Conservation (phyloP, 2,113 vertebrate genomes). For the Actenoides hombroni region DNA sequence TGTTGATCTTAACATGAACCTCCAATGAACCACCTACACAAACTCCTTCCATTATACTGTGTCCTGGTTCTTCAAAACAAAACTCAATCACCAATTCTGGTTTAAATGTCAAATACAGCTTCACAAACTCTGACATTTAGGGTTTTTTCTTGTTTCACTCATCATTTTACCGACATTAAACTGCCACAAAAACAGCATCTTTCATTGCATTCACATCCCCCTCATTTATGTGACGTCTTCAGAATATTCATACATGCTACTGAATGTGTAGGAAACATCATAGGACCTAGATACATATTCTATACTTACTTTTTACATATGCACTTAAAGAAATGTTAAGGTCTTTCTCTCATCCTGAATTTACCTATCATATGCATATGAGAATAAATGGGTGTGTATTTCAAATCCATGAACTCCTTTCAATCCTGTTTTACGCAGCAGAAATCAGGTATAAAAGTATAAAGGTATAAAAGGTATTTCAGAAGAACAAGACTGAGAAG, state of each 20-base stretch:
- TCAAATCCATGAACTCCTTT: background rate
- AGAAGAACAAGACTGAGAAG: background rate
- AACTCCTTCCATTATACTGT: background rate
- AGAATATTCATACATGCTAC: background rate
- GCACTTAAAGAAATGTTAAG: background rate
- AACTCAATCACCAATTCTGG: background rate
- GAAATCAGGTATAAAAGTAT: background rate
- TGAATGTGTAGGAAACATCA: background rate
- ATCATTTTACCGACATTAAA: background rate
- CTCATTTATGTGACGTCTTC: background rate
- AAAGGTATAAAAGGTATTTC: background rate
- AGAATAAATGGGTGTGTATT: background rate
- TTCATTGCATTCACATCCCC: background rate
- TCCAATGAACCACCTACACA: background rate
- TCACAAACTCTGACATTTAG: constrained; percentile 21
- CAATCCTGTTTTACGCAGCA: background rate
- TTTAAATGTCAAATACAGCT: constrained; percentile 33
- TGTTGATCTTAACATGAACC: background rate
- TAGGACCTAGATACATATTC: background rate
- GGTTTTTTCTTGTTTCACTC: background rate
- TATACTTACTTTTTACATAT: background rate
- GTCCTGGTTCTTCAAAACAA: background rate
- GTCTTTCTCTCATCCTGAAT: background rate
- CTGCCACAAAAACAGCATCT: background rate
- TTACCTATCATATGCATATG: background rate